Base-by-base conservation (phyloP, 2,113 vertebrate genomes). In the Tetraodon nigroviridis region DNA sequence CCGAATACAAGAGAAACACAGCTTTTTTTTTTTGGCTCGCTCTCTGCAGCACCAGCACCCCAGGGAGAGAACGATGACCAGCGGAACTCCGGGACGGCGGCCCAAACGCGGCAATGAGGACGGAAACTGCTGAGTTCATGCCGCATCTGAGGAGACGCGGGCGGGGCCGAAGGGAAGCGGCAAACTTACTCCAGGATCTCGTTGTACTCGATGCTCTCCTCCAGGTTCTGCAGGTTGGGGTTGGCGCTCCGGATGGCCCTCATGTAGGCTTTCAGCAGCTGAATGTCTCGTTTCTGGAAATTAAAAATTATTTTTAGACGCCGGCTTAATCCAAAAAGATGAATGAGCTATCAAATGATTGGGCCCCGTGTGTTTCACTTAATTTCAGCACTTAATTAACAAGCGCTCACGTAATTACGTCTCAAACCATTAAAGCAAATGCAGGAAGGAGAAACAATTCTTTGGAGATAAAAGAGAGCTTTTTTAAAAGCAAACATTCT, bases 161-260 rank as follows among this genome's bases (percentile, higher is more conserved):
- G 51, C 16, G 6, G 5, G 6, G 22, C 22, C 5, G 22, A 24
- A 49, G 7, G 37, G 16, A 37, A 37, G 24, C 54, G 27, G 7
- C 51, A 27, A 18, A 88, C 96, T 93, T 80, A 99, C 97, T 98
- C 97, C 54, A 99, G 87, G 81, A 99, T 98, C 79, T 99, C 97
- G 1, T 99, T 99, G 91, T 98, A 98, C 70, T 99, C 97, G 11
- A 98, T 98, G 66, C 93, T 98, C 85, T 98, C 95, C 80, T 98
- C 96, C 61, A 98, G 90, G 88, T 96, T 98, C 86, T 98, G 96
- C 72, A 98, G 90, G 85, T 96, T 98, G 40, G 97, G 96, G 87
- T 97, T 99, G 64, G 96, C 94, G n/a, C 94, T 98, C 77, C 97
- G 94, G 83, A 99, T 95, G 0, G 95, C 97, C 55, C 96, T 89